A percentile compares a stretch with the other conserved stretches of the same genome.
These are phyloP conservation scores for Lipophrys pholis DNA, from an alignment of 2,113 vertebrate species.

Conservation along the genomic window DNA sequence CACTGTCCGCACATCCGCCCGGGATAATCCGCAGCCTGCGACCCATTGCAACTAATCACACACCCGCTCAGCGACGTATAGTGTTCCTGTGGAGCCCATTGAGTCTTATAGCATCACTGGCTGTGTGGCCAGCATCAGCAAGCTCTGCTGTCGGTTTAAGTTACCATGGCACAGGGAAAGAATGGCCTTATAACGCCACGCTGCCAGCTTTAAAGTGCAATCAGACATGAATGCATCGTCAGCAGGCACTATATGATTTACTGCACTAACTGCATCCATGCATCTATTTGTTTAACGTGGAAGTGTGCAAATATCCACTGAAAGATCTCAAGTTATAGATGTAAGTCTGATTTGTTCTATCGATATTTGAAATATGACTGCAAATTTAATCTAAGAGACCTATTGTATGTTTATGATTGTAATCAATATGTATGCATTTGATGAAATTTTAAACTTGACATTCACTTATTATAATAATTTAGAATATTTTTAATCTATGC, in stretches of 20 bases:
- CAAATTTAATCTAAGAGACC: too few relatives aligned
- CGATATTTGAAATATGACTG: too few relatives aligned
- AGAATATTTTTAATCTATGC: too few relatives aligned
- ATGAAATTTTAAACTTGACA: too few relatives aligned
- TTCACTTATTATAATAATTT: too few relatives aligned
- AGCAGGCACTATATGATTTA: neutral
- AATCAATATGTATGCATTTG: too few relatives aligned
- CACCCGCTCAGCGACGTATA: constrained; percentile 13
- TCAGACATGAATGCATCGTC: neutral
- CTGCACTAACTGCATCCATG: neutral
- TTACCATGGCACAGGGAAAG: constrained; percentile 7
- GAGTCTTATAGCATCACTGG: constrained; percentile 16
- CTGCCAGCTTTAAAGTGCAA: neutral
- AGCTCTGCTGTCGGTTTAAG: constrained; percentile 50
- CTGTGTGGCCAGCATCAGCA: constrained; percentile 44
- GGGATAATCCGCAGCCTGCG: constrained; percentile 53
- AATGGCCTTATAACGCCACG: constrained; percentile 18
- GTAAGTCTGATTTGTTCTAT: too few relatives aligned
- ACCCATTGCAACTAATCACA: constrained; percentile 53
- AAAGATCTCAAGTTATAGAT: too few relatives aligned
- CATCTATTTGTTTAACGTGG: neutral
- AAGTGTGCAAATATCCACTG: too few relatives aligned
- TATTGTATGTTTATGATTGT: too few relatives aligned
- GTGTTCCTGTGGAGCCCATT: constrained; percentile 10
- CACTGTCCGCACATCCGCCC: constrained; percentile 32